Conservation (phyloP, 1,140 invertebrate species). For the Aradophagus sp. region DNA sequence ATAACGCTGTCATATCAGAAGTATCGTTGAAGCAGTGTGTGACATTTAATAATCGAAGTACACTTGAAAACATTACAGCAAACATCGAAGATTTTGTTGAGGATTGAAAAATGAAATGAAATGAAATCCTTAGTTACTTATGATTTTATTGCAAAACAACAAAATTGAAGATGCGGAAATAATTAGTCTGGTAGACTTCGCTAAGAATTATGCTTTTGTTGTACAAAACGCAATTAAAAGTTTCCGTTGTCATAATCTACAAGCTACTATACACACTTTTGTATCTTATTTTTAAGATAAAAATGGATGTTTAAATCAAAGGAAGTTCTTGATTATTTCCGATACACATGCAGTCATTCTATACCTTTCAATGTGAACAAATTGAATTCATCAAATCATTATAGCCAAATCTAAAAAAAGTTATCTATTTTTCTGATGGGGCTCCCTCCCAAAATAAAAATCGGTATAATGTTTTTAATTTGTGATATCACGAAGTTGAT, state of each 20-base stretch:
- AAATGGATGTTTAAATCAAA: too few species aligned
- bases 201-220: constrained; percentile 62
- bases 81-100: constrained; percentile 36
- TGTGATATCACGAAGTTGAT: too few species aligned
- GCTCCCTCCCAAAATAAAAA: too few species aligned
- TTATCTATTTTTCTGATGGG: too few species aligned
- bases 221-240: constrained; percentile 60
- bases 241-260: constrained; percentile 60
- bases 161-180: constrained; percentile 38
- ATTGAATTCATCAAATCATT: too few species aligned
- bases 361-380: too few species aligned
- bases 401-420: too few species aligned
- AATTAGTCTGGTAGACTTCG: constrained; percentile 59
- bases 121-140: constrained; percentile 31
- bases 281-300: too few species aligned
- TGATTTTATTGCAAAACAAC: constrained; percentile 52
- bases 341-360: too few species aligned
- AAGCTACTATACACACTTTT: constrained; percentile 60
- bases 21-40: constrained; percentile 23
- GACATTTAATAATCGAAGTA: constrained; percentile 12
- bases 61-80: constrained; percentile 6
- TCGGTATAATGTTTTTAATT: too few species aligned
- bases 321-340: too few species aligned
- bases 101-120: constrained; percentile 20
- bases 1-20: constrained; percentile 18